These are phyloP conservation scores for Pterocles orientalis DNA, from an alignment of 2,113 vertebrate species.

Conservation along the genomic window DNA sequence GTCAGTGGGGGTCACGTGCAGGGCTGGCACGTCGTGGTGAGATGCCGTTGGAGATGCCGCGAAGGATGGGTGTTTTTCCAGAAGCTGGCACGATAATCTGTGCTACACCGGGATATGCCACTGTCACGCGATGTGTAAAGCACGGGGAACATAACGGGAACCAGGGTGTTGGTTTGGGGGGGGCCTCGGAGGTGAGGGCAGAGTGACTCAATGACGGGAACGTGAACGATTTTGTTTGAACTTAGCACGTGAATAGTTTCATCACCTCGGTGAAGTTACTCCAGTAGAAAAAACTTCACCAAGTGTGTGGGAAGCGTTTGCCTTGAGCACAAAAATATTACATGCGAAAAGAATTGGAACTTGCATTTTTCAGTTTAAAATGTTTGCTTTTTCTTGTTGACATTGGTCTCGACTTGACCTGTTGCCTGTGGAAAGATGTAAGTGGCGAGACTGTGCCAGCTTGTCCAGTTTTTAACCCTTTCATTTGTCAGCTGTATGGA, in stretches of 20 bases:
- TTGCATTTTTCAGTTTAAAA: background rate
- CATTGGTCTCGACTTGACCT: background rate
- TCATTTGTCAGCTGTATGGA: background rate
- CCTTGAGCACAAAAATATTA: background rate
- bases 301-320: background rate
- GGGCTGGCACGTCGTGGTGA: background rate
- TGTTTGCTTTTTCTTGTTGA: background rate
- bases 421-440: background rate
- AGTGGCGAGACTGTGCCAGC: background rate
- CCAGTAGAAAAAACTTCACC: background rate
- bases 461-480: background rate
- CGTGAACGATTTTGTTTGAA: background rate
- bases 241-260: background rate
- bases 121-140: accelerated
- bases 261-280: background rate
- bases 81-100: background rate
- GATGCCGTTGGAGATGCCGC: background rate
- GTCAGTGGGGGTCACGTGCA: background rate
- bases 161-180: background rate
- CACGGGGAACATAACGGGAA: background rate
- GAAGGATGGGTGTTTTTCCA: background rate
- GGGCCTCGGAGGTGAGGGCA: background rate
- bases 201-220: background rate
- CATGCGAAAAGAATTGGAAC: background rate
- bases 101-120: background rate